phyloP scores from a whole-genome alignment of 2,888 invertebrate species.

The Boloria euphrosyne region DNA sequence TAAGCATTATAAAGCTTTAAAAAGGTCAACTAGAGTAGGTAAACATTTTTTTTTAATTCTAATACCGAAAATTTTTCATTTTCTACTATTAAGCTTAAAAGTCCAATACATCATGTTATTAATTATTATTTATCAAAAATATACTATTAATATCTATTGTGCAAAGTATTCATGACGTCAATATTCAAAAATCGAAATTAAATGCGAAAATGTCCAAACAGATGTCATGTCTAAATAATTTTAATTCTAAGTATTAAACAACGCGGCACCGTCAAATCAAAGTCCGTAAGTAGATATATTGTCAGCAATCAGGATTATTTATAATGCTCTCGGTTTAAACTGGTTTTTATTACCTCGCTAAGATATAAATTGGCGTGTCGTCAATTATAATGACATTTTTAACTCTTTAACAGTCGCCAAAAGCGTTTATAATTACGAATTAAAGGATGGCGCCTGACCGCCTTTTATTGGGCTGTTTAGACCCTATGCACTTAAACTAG shows the following conservation, averaged over 20 bases:
- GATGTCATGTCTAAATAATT: constrained; percentile 9
- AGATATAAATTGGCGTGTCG: constrained; percentile 54
- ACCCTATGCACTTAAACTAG: constrained; percentile 24
- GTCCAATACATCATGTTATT: no score
- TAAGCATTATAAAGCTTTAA: neutral
- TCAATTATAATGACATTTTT: constrained; percentile 57
- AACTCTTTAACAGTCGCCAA: constrained; percentile 53
- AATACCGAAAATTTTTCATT: no score
- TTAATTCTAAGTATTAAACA: constrained; percentile 12
- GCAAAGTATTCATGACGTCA: no score
- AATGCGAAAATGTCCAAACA: neutral
- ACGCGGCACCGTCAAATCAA: constrained; percentile 37
- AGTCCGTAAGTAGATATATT: constrained; percentile 54
- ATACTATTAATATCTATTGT: no score
- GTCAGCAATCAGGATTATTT: constrained; percentile 61
- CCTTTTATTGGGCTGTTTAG: constrained; percentile 39
- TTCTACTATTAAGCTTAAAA: no score
- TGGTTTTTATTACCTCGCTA: constrained; percentile 55
- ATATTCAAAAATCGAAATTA: no score
- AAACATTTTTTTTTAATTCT: no score
- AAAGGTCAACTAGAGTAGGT: neutral
- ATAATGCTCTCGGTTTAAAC: constrained; percentile 46
- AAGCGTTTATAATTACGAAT: constrained; percentile 45
- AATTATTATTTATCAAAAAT: no score
- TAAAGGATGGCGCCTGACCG: constrained; percentile 41